Base-by-base conservation (phyloP, 23 tunicate species). In the Trididemnum clinides region DNA sequence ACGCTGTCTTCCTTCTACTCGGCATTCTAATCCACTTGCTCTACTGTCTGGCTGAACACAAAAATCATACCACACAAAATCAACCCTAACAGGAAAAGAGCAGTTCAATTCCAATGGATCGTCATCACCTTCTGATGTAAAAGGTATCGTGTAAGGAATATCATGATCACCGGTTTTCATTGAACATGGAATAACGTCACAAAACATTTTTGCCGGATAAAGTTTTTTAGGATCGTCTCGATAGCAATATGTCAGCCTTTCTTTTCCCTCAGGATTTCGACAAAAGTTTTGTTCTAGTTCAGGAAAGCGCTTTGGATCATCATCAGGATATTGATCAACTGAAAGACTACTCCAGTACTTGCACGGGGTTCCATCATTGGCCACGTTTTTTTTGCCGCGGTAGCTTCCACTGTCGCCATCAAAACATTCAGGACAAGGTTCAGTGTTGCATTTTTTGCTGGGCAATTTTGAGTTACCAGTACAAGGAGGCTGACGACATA, bases 141-240 rank as follows among this genome's bases (percentile, higher is more conserved):
- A 20, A 23, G 97, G 97, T 22, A 92, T 62, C 7, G 91, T 92
- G 75, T 81, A 92, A 35, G 88, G 73, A 10, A 92, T 86, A 23
- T 82, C 91, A 51, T 74, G 72, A 5, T 10, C 32, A n/a, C 82
- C 54, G 21, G 77, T 29, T 30, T 83, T 51, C 15, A 65, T 32
- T 0, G 59, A 51, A 35, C 97, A 92, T 27, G 38, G 44, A 23
- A 83, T 82, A 33, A 92, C 20, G 50, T 92, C 97, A 49, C 97
- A 92, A 54, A 73, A 92, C 91, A 86, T 87, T 63, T 76, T 35
- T 0, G 72, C 34, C 20, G 91, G 91, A 12, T 1, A 27, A 33
- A 70, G 28, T 26, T 18, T 64, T 23, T 39, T 64, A n/a, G n/a
- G n/a, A 2, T 20, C 39, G 34, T 77, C 51, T 78, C 90, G 77